A percentile compares a stretch with the other conserved stretches of the same genome.
phyloP scores from a whole-genome alignment of 2,113 vertebrate genomes.

The Pandion haliaetus region DNA sequence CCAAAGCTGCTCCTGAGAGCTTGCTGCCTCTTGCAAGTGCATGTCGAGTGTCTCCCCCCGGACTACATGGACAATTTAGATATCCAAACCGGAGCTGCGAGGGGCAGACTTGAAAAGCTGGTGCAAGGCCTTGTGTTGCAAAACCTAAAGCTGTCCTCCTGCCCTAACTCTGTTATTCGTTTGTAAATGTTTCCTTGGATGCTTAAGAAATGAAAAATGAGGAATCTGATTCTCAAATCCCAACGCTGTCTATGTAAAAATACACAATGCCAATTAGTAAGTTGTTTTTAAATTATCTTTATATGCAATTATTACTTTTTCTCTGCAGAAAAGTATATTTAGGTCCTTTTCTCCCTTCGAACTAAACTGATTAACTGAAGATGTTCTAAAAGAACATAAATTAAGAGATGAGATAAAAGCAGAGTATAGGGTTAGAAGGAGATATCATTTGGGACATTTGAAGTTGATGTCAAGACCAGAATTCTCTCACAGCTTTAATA shows the following conservation, averaged over 20 bases:
- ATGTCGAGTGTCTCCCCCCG: accelerated
- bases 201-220: background rate
- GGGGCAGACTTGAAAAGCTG: background rate
- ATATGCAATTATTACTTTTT: background rate
- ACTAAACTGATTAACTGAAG: background rate
- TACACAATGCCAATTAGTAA: background rate
- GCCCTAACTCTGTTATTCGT: background rate
- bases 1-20: background rate
- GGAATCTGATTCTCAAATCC: background rate
- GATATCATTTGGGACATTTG: background rate
- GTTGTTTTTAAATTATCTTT: background rate
- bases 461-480: background rate
- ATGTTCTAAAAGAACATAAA: background rate
- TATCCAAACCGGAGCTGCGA: background rate
- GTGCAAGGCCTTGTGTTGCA: background rate
- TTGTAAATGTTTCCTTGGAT: background rate
- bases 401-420: background rate
- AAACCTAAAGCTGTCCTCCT: background rate
- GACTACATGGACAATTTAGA: accelerated
- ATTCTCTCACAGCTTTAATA: background rate
- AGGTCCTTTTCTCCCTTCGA: background rate
- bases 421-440: background rate
- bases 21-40: background rate
- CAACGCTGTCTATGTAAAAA: background rate
- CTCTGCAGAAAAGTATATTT: background rate